Evolutionary conservation across 2,797 vertebrate species (phyloP).

Genomic region (Manis crassicaudata): DNA sequence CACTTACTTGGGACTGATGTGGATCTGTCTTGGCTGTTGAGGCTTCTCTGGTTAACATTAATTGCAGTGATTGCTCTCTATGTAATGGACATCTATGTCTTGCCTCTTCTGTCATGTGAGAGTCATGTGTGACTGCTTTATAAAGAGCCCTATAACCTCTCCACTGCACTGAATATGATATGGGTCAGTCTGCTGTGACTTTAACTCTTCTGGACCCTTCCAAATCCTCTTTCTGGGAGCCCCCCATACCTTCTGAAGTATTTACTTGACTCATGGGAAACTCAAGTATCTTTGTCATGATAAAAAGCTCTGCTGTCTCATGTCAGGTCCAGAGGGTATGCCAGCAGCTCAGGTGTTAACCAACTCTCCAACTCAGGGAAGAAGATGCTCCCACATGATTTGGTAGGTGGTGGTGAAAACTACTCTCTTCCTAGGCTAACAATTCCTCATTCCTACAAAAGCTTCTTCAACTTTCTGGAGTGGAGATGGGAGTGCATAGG

Average conservation of each 20-base stretch:
- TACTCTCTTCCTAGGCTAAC: neutral
- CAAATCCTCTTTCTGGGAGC: neutral
- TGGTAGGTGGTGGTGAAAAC: neutral
- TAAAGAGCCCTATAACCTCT: neutral
- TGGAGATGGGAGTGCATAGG: neutral
- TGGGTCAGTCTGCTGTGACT: neutral
- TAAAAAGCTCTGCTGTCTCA: neutral
- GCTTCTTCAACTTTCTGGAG: neutral
- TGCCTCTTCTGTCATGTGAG: neutral
- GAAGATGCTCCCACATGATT: neutral
- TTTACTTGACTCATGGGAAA: neutral
- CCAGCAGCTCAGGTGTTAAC: neutral
- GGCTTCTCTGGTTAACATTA: neutral
- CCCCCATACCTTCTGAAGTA: neutral
- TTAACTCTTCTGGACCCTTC: neutral
- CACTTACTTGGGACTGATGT: neutral
- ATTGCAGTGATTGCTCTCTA: neutral
- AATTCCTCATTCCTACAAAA: neutral
- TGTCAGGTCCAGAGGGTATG: neutral
- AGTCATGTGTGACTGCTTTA: neutral
- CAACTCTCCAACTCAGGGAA: neutral
- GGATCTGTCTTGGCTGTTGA: neutral
- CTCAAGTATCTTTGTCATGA: neutral
- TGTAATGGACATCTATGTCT: neutral
- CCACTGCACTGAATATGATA: neutral